Base-by-base conservation (phyloP, 2,888 invertebrate species). In the Adineta ricciae region DNA sequence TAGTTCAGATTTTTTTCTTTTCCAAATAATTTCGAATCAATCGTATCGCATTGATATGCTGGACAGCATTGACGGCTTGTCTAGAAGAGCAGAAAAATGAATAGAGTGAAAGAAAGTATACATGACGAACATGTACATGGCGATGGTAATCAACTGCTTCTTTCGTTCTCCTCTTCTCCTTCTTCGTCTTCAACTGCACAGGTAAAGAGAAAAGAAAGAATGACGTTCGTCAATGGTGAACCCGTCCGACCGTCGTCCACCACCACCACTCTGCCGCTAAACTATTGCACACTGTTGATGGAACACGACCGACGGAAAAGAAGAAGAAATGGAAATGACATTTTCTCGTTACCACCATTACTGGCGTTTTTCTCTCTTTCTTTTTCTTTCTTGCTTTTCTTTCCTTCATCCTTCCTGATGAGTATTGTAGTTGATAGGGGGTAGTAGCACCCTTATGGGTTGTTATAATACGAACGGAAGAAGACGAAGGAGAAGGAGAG, bases 251-350 rank as follows among this genome's bases (percentile, higher is more conserved):
- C 64, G 64, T 64, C 64, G 64, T 64, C 64, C 64, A 64, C 64
- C 64, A 32, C 64, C 46, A 46, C 46, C 11, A 11, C 11, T n/a
- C n/a, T 19, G 32, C 64, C 27, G 19, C 32, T 36, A 19, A 27
- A 14, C 32, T 64, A 64, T 64, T 64, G 46, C 46, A 27, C 64
- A 64, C 64, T 64, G 64, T 64, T 64, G 64, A 32, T 64, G 64
- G 64, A 64, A 64, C 64, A 64, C 64, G 14, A 64, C 64, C 64
- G 64, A 27, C 64, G 64, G 64, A 64, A 64, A 64, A 64, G 64
- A 64, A 64, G 64, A 64, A 64, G 64, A 64, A 64, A 64, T 64
- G 64, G 64, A 64, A 64, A 64, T 64, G 64, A 64, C 64, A 64
- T 64, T 64, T 64, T 64, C 64, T 64, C 64, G 32, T 64, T 32